These are phyloP conservation scores for Synanthedon myopaeformis DNA, from an alignment of 2,888 invertebrate species.

Conservation along the genomic window DNA sequence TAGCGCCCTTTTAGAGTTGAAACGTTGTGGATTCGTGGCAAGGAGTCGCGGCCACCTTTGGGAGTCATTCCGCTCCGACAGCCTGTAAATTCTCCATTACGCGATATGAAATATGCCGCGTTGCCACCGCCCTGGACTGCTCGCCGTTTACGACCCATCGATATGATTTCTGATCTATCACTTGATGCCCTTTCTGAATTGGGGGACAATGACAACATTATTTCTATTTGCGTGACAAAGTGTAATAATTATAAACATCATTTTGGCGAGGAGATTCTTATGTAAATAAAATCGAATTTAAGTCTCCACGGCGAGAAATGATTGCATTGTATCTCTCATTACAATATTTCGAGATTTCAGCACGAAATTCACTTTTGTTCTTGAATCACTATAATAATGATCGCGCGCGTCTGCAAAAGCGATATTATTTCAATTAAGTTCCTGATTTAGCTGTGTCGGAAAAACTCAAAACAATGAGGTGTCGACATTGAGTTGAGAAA, in stretches of 20 bases:
- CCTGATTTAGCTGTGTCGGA: slow-evolving; percentile 53
- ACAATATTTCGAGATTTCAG: slow-evolving; percentile 58
- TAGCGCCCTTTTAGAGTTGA: slow-evolving; percentile 18
- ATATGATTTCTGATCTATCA: slow-evolving; percentile 39
- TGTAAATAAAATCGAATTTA: slow-evolving; percentile 26
- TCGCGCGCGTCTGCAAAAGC: slow-evolving; percentile 49
- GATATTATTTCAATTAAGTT: slow-evolving; percentile 63
- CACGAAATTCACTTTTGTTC: slow-evolving; percentile 60
- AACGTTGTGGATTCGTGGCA: slow-evolving; percentile 13
- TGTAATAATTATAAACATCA: slow-evolving; percentile 1
- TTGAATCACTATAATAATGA: slow-evolving; percentile 46
- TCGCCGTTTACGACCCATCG: slow-evolving; percentile 38
- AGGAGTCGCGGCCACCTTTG: slow-evolving; percentile 46
- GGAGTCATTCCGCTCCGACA: slow-evolving; percentile 67
- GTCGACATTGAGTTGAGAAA: slow-evolving; percentile 45
- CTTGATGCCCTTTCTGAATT: slow-evolving; percentile 16
- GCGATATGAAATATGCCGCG: slow-evolving; percentile 65
- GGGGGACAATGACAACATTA: slow-evolving; percentile 7
- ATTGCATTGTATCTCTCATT: slow-evolving; percentile 23
- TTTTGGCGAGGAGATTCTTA: slow-evolving; percentile 2
- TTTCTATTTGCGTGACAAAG: slow-evolving; percentile 1
- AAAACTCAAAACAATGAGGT: slow-evolving; percentile 64
- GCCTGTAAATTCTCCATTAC: slow-evolving; percentile 71
- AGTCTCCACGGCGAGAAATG: slow-evolving; percentile 26
- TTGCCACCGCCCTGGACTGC: slow-evolving; percentile 22